These are phyloP conservation scores for Panthera uncia DNA, from an alignment of 2,113 vertebrate genomes.

Conservation along the genomic window DNA sequence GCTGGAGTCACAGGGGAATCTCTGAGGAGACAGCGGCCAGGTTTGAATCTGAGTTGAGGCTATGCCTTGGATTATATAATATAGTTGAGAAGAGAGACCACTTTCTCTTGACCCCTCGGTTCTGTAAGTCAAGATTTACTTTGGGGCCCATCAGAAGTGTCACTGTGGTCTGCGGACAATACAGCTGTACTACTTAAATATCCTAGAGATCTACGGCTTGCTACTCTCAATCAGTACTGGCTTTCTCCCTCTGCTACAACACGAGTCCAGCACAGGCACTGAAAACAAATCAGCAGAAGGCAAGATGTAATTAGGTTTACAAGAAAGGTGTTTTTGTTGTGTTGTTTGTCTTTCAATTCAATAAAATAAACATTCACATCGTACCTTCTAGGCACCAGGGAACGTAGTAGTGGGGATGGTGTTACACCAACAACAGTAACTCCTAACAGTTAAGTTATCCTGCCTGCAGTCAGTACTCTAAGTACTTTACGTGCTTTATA, in stretches of 20 bases:
- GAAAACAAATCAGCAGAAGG: not conserved
- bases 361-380: not conserved
- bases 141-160: not conserved
- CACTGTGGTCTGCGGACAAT: not conserved
- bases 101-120: not conserved
- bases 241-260: not conserved
- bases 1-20: not conserved
- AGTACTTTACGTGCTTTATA: not conserved
- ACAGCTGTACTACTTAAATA: not conserved
- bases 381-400: not conserved
- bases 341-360: not conserved
- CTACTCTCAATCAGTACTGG: not conserved
- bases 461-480: not conserved
- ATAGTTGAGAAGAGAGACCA: not conserved
- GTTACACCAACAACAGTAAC: not conserved
- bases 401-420: not conserved
- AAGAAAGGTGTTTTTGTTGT: not conserved
- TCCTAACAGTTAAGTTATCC: slow-evolving; percentile 25
- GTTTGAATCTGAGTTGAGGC: not conserved
- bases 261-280: not conserved
- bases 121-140: not conserved
- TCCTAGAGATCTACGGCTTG: not conserved
- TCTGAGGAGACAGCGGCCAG: not conserved
- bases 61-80: not conserved
- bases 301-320: not conserved